A percentile compares a stretch with the other conserved stretches of the same genome.
These are phyloP conservation scores for Petromus typicus DNA, from an alignment of 2,113 vertebrate species.

Conservation along the genomic window DNA sequence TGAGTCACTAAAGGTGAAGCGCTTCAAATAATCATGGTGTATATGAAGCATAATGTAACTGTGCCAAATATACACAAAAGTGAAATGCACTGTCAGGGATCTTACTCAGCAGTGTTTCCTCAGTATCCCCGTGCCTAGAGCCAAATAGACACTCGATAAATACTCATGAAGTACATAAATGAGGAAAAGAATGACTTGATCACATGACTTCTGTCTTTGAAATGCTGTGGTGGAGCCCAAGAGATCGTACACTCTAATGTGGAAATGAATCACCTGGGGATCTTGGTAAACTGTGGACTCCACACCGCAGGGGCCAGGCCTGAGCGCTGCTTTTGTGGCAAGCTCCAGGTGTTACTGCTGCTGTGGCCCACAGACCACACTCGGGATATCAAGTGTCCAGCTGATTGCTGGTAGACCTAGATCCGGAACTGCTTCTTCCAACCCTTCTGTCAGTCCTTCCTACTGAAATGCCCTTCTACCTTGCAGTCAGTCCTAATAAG, in stretches of 20 bases:
- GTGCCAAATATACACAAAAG: slow-evolving; percentile 27
- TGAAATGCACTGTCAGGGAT: neutral
- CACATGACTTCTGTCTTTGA: neutral
- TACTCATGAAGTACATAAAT: neutral
- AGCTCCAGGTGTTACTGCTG: neutral
- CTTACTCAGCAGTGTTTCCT: neutral
- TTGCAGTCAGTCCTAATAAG: neutral
- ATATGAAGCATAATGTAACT: neutral
- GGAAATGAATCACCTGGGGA: neutral
- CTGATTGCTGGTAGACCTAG: neutral
- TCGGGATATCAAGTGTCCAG: neutral
- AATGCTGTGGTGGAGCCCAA: neutral
- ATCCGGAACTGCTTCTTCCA: neutral
- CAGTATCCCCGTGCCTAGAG: neutral
- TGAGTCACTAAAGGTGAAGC: neutral
- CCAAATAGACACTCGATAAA: slow-evolving; percentile 21
- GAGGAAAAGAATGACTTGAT: neutral
- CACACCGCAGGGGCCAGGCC: neutral
- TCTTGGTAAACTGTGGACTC: neutral
- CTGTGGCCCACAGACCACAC: neutral
- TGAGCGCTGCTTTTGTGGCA: neutral
- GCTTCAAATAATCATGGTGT: neutral
- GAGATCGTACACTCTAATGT: neutral
- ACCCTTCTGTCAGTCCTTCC: neutral
- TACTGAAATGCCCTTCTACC: neutral